Evolutionary conservation across 2,797 vertebrate genomes (phyloP).

Genomic region (Sebastiscus tertius): DNA sequence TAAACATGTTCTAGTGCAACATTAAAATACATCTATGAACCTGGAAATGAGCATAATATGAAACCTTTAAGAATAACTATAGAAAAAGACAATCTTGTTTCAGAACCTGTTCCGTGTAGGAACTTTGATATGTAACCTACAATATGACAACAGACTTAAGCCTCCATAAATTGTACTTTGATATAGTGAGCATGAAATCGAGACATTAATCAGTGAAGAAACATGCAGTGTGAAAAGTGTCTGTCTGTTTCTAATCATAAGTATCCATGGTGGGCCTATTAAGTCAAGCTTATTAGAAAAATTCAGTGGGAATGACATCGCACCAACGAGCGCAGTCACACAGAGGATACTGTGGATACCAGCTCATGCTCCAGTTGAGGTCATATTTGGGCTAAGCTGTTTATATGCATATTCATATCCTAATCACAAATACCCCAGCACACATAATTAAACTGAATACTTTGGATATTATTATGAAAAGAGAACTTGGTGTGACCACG

Average conservation of each 20-base stretch:
- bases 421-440: conserved; percentile 58
- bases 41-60: no score
- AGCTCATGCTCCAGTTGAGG: conserved; percentile 44
- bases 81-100: neutral
- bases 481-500: conserved; percentile 40
- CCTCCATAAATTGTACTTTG: neutral
- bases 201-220: conserved; percentile 16
- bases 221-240: conserved; percentile 4
- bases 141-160: neutral
- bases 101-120: neutral
- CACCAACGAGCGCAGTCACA: conserved; percentile 15
- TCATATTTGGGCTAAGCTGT: conserved; percentile 65
- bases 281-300: conserved; percentile 32
- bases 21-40: no score
- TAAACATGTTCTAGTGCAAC: no score
- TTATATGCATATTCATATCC: conserved; percentile 71
- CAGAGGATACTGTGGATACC: neutral
- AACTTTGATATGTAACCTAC: neutral
- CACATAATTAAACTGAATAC: conserved; percentile 58
- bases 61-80: neutral
- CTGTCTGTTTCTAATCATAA: conserved; percentile 20
- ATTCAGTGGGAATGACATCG: conserved; percentile 26
- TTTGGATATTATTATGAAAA: conserved; percentile 49
- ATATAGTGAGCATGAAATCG: neutral
- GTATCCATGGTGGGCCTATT: conserved; percentile 35